Conservation (phyloP, 2,888 invertebrate genomes). For the Minunthozetes semirufus region DNA sequence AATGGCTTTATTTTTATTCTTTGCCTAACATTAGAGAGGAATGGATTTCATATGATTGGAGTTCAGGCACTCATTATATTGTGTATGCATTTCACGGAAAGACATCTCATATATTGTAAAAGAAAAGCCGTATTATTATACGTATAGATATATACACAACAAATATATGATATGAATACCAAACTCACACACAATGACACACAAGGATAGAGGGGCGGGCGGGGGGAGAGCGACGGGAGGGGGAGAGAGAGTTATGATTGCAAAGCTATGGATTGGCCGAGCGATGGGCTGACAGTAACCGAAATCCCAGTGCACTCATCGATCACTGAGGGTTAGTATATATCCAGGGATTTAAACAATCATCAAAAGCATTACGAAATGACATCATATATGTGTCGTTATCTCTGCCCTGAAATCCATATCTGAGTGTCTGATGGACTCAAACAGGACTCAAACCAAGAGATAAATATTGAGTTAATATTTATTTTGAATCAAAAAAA, state of each 20-base stretch:
- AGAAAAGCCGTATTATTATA: background rate
- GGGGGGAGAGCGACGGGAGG: background rate
- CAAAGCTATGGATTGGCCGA: too few species aligned
- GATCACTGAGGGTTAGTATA: slow-evolving; percentile 8
- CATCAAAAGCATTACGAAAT: slow-evolving; percentile 25
- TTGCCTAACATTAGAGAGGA: background rate
- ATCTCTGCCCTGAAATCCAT: background rate
- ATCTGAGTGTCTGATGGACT: slow-evolving; percentile 1
- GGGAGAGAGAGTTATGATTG: background rate
- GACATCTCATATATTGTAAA: slow-evolving; percentile 11
- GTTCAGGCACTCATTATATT: background rate
- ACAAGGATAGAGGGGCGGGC: background rate
- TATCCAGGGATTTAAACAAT: slow-evolving; percentile 27
- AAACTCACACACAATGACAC: background rate
- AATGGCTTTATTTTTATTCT: background rate
- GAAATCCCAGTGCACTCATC: slow-evolving; percentile 20
- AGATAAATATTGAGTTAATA: slow-evolving; percentile 7
- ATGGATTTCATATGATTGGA: background rate
- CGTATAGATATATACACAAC: slow-evolving; percentile 4
- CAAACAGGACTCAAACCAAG: background rate
- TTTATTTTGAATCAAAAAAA: background rate
- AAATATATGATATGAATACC: slow-evolving; percentile 11
- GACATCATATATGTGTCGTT: slow-evolving; percentile 26
- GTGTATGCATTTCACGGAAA: slow-evolving; percentile 18
- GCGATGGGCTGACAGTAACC: background rate